Evolutionary conservation across 2,797 vertebrate genomes (phyloP).

Genomic region (Lycodopsis pacificus): DNA sequence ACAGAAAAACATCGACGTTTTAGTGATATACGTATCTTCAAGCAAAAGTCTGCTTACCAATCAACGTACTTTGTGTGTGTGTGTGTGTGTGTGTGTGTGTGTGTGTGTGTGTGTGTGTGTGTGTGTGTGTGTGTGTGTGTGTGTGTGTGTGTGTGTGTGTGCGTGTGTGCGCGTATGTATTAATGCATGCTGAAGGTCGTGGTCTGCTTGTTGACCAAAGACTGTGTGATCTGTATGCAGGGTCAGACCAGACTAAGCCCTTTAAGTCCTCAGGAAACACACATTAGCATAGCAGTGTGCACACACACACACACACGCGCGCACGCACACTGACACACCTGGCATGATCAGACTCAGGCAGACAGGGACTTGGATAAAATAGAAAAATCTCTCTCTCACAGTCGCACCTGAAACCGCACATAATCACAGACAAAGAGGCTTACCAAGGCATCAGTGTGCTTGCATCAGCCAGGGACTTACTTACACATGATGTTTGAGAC

Average conservation of each 20-base stretch:
- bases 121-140: slow-evolving; percentile 19
- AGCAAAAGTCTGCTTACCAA: slow-evolving; percentile 39
- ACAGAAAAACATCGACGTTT: slow-evolving; percentile 26
- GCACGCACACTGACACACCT: slow-evolving; percentile 69
- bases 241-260: slow-evolving; percentile 85
- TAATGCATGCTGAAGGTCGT: slow-evolving; percentile 84
- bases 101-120: slow-evolving; percentile 9
- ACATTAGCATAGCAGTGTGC: slow-evolving; percentile 83
- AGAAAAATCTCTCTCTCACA: slow-evolving; percentile 64
- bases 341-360: slow-evolving; percentile 71
- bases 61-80: slow-evolving; percentile 14
- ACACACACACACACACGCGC: slow-evolving; percentile 43
- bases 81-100: slow-evolving; percentile 11
- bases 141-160: slow-evolving; percentile 5
- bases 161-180: slow-evolving; percentile 60
- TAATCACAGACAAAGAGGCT: slow-evolving; percentile 77
- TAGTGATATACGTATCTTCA: slow-evolving; percentile 16
- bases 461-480: slow-evolving; percentile 73
- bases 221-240: slow-evolving; percentile 87
- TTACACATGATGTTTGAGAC: slow-evolving; percentile 58
- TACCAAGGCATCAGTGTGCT: slow-evolving; percentile 70
- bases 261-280: slow-evolving; percentile 86
- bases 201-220: slow-evolving; percentile 84
- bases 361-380: slow-evolving; percentile 74
- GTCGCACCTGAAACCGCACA: slow-evolving; percentile 58